Conservation (phyloP, 2,888 invertebrate species). For the Leptopilina myrica region DNA sequence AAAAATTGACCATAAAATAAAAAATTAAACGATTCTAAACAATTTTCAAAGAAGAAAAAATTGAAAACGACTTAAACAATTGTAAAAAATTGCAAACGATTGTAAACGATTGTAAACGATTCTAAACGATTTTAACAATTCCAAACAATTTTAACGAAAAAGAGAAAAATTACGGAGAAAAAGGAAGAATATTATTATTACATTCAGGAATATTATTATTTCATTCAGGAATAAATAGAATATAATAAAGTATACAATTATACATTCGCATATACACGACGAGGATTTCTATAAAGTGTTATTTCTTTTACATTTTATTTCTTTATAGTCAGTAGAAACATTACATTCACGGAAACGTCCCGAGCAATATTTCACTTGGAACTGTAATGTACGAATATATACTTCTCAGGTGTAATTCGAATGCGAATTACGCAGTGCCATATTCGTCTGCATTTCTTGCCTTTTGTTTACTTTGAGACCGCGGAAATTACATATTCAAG, state of each 20-base stretch:
- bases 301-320: slow-evolving; percentile 1
- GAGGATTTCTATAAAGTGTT: not conserved
- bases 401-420: slow-evolving; percentile 47
- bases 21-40: not conserved
- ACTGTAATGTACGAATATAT: slow-evolving; percentile 34
- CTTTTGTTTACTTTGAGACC: slow-evolving; percentile 57
- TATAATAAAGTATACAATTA: not conserved
- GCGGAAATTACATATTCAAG: slow-evolving; percentile 63
- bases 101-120: too few relatives aligned
- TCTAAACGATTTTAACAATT: too few relatives aligned
- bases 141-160: not conserved
- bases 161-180: not conserved
- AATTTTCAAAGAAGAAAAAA: not conserved
- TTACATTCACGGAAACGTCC: slow-evolving; percentile 56
- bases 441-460: slow-evolving; percentile 61
- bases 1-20: not conserved
- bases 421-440: slow-evolving; percentile 61
- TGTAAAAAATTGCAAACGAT: too few relatives aligned
- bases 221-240: too few relatives aligned
- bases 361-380: slow-evolving; percentile 54
- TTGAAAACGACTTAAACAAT: not conserved
- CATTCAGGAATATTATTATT: too few relatives aligned
- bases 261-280: too few relatives aligned
- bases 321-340: not conserved
- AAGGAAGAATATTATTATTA: not conserved